Evolutionary conservation across 1,140 invertebrate species (phyloP).

Genomic region (Platyscapa corneri): DNA sequence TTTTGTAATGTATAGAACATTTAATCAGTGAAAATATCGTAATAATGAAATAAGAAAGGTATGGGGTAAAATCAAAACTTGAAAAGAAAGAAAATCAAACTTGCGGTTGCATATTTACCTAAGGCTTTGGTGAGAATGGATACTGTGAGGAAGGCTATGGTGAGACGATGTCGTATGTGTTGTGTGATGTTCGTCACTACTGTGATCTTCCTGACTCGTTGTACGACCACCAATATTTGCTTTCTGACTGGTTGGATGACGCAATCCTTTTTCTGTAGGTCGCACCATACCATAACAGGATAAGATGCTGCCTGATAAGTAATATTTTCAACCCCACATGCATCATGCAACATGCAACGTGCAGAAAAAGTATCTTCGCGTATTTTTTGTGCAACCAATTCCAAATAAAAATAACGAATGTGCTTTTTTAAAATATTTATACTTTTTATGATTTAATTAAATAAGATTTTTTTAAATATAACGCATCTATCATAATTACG

Average conservation of each 20-base stretch:
- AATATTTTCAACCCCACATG: constrained; percentile 58
- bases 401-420: background rate
- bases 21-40: background rate
- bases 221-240: constrained; percentile 70
- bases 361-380: constrained; percentile 44
- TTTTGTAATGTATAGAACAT: background rate
- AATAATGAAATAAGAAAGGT: background rate
- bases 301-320: constrained; percentile 65
- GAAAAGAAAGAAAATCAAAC: constrained; percentile 9
- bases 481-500: background rate
- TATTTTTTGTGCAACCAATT: constrained; percentile 22
- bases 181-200: constrained; percentile 81
- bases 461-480: no score
- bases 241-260: constrained; percentile 64
- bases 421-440: no score
- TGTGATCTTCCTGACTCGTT: constrained; percentile 82
- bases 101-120: constrained; percentile 61
- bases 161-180: constrained; percentile 71
- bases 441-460: no score
- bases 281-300: constrained; percentile 66
- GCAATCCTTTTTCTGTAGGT: constrained; percentile 67
- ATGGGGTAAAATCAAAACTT: background rate
- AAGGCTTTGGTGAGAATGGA: constrained; percentile 72
- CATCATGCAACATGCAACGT: constrained; percentile 55
- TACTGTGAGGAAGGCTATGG: constrained; percentile 71